phyloP scores from a whole-genome alignment of 2,797 vertebrate genomes.

The Oryzias sinensis region DNA sequence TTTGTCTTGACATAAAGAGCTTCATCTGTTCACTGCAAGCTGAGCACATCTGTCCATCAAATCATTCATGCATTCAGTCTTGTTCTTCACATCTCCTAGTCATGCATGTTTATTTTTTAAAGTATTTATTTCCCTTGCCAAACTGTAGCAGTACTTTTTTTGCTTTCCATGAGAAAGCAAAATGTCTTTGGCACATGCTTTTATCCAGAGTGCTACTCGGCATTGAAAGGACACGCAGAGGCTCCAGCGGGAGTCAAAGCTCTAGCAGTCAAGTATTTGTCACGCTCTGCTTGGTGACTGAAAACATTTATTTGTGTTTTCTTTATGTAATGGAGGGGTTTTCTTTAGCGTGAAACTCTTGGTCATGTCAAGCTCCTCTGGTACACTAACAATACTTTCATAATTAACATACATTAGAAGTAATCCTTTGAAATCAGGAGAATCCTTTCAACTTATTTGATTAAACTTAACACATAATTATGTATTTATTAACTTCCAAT shows the following conservation, averaged over 20 bases:
- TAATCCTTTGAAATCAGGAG: too few species aligned
- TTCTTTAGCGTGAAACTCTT: too few species aligned
- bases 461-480: too few species aligned
- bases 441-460: too few species aligned
- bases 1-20: neutral
- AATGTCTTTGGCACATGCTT: slow-evolving; percentile 53
- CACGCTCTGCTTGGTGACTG: neutral
- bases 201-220: slow-evolving; percentile 51
- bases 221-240: slow-evolving; percentile 16
- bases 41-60: slow-evolving; percentile 24
- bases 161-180: slow-evolving; percentile 35
- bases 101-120: neutral
- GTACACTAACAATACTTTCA: too few species aligned
- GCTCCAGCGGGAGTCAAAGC: slow-evolving; percentile 29
- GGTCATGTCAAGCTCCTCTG: too few species aligned
- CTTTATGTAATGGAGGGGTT: too few species aligned
- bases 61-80: slow-evolving; percentile 24
- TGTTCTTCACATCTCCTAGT: slow-evolving; percentile 8
- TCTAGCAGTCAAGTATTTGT: slow-evolving; percentile 12
- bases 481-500: too few species aligned
- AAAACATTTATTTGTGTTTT: neutral
- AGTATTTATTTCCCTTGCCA: slow-evolving; percentile 26
- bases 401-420: too few species aligned
- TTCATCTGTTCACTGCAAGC: slow-evolving; percentile 41
- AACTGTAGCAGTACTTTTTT: slow-evolving; percentile 27